Evolutionary conservation across 2,797 vertebrate species (phyloP).

Genomic region (Rhinichthys osculus): DNA sequence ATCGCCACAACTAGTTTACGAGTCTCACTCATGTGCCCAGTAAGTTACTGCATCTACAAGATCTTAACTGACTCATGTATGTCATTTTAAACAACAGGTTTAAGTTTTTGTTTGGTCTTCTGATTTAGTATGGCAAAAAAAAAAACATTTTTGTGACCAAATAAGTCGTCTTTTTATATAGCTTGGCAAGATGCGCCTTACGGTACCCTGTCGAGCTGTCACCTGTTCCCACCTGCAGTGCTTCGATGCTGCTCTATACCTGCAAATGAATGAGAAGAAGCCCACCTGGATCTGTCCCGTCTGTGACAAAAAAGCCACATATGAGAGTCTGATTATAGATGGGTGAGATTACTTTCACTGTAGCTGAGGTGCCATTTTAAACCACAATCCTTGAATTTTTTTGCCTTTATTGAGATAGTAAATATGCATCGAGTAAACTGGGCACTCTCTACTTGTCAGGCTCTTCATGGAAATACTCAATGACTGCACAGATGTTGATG

Average conservation of each 20-base stretch:
- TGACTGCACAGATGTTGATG: constrained; percentile 95
- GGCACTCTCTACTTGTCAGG: constrained; percentile 69
- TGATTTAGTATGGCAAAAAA: background rate
- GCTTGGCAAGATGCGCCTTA: constrained; percentile 97
- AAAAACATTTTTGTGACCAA: background rate
- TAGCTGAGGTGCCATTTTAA: background rate
- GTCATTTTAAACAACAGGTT: constrained; percentile 11
- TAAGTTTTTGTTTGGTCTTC: background rate
- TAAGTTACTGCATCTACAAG: constrained; percentile 75
- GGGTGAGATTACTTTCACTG: constrained; percentile 77
- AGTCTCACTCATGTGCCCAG: constrained; percentile 96
- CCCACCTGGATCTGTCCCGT: constrained; percentile 98
- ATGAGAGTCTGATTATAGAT: constrained; percentile 93
- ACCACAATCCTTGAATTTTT: background rate
- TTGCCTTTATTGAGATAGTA: background rate
- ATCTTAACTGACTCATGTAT: background rate
- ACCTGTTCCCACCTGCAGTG: constrained; percentile 97
- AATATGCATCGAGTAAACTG: background rate
- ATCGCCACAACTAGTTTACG: constrained; percentile 96
- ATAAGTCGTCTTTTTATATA: constrained; percentile 56
- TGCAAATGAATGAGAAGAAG: constrained; percentile 99
- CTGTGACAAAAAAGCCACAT: constrained; percentile 96
- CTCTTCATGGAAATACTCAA: constrained; percentile 97
- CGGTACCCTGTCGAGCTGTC: constrained; percentile 91
- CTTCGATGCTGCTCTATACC: constrained; percentile 95